Evolutionary conservation across 2,797 vertebrate genomes (phyloP).

Genomic region (Acipenser transmontanus): DNA sequence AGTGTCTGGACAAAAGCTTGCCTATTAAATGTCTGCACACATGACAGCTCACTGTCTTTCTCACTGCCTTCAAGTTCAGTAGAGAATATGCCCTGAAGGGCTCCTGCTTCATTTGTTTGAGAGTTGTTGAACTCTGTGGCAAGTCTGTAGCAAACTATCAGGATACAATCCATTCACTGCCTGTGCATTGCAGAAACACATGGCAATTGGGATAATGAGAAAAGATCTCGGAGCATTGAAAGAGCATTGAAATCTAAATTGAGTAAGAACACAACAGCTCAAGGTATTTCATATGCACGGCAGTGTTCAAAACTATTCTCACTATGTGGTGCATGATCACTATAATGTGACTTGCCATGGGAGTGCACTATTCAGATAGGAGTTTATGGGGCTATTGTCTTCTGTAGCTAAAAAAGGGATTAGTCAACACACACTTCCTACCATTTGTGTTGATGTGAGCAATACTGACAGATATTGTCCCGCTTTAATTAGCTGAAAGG

Average conservation of each 20-base stretch:
- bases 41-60: constrained; percentile 36
- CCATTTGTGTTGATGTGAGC: no score
- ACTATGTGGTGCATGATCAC: not conserved
- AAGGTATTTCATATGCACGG: not conserved
- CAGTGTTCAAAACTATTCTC: not conserved
- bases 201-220: constrained; percentile 33
- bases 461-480: no score
- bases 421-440: no score
- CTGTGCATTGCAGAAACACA: constrained; percentile 33
- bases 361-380: not conserved
- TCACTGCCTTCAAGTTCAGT: constrained; percentile 55
- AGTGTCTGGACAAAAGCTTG: constrained; percentile 66
- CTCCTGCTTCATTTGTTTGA: constrained; percentile 63
- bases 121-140: constrained; percentile 59
- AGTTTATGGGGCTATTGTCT: no score
- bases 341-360: not conserved
- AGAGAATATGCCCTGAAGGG: constrained; percentile 51
- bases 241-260: no score
- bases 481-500: no score
- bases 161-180: constrained; percentile 59
- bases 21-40: constrained; percentile 68
- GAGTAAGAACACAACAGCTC: constrained; percentile 4
- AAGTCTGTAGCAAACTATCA: constrained; percentile 61
- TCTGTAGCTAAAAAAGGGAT: no score
- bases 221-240: constrained; percentile 27